Base-by-base conservation (phyloP, 2,113 vertebrate genomes). In the Pholis gunnellus region DNA sequence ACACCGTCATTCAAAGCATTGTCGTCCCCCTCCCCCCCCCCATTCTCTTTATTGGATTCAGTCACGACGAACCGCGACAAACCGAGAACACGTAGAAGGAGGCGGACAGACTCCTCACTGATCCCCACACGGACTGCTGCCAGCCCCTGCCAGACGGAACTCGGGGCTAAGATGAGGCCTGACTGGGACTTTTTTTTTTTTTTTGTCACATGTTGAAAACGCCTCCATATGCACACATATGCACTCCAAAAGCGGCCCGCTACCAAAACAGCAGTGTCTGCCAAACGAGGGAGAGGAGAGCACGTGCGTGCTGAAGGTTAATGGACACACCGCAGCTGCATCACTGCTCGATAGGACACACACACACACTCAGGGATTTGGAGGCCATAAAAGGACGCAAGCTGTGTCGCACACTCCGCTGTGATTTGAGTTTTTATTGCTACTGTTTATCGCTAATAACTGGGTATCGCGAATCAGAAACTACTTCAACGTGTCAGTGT, bases 301-400 rank as follows among this genome's bases (percentile, higher is more conserved):
- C 2, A 38, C 38, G 72, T 40, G 79, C 73, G 78, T 77, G 82
- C 31, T 89, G 89, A 89, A 92, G 90, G 88, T 91, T 91, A 92
- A 92, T 85, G 78, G 89, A 72, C 82, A 64, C 87, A 76, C 71
- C 46, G 65, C 74, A 83, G 75, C 85, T 82, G 72, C 78, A 75
- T 80, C 75, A 83, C 75, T 61, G 73, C 71, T 78, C 36, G 8
- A 81, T n/a, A 65, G 81, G 71, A 78, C 59, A 42, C 78, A 59
- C 66, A 78, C 59, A 42, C 78, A 59, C 66, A 60, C 64, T 61
- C 57, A 27, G 18, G 50, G 29, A 68, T 70, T 52, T 72, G 27
- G 31, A 40, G 56, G 79, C 42, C 20, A 66, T 76, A 76, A 78
- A 81, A 34, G 9, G 72, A 80, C 14, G 36, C 25, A n/a, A 82